Percentiles rank a stretch among this genome's conserved stretches.
These are phyloP conservation scores for Cinclus cinclus DNA, from an alignment of 2,113 vertebrate genomes.

Conservation along the genomic window DNA sequence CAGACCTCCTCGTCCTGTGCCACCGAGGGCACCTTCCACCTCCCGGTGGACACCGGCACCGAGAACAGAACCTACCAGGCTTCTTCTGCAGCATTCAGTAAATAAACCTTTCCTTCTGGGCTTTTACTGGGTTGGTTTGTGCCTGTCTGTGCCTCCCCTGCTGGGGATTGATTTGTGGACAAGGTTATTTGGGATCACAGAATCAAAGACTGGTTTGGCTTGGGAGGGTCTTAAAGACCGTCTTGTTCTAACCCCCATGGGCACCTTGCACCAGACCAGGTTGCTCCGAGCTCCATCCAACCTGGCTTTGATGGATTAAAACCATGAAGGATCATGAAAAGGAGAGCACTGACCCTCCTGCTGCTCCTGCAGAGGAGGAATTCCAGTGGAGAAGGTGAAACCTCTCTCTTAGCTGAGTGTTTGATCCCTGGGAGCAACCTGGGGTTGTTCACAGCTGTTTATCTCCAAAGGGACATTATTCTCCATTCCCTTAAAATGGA, in stretches of 20 bases:
- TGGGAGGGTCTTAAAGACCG: neutral
- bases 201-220: neutral
- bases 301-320: neutral
- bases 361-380: neutral
- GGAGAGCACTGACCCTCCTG: neutral
- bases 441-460: neutral
- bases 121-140: neutral
- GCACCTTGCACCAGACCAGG: neutral
- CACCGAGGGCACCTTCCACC: slow-evolving; percentile 89
- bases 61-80: slow-evolving; percentile 90
- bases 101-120: slow-evolving; percentile 71
- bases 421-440: neutral
- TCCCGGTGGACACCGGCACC: slow-evolving; percentile 87
- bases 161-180: neutral
- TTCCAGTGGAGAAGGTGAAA: neutral
- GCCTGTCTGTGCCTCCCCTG: neutral
- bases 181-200: neutral
- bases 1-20: slow-evolving; percentile 84
- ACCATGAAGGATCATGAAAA: neutral
- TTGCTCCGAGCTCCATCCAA: neutral
- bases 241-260: neutral
- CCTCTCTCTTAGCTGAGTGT: neutral
- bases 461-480: neutral
- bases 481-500: neutral
- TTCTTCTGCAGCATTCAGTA: slow-evolving; percentile 90